These are phyloP conservation scores for Nomada ferruginata DNA, from an alignment of 2,888 invertebrate species.

Conservation along the genomic window DNA sequence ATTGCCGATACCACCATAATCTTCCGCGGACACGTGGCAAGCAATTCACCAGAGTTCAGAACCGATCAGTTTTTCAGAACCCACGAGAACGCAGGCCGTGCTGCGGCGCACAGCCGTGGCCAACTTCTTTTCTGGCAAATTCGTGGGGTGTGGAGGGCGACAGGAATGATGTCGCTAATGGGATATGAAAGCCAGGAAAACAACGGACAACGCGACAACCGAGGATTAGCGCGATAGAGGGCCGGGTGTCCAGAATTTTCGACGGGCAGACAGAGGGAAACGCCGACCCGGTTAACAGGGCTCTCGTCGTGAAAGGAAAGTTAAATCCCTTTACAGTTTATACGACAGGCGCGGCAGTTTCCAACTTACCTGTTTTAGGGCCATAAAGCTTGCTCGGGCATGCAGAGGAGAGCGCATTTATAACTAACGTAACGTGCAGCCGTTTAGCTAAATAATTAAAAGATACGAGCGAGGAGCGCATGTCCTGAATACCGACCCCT, in stretches of 20 bases:
- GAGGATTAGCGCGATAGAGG: constrained; percentile 68
- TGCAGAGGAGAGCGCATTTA: constrained; percentile 78
- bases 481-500: constrained; percentile 54
- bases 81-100: not conserved
- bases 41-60: too few species aligned
- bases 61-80: not conserved
- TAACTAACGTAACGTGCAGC: constrained; percentile 78
- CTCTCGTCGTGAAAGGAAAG: constrained; percentile 79
- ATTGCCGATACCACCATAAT: not conserved
- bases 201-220: constrained; percentile 65
- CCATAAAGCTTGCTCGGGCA: constrained; percentile 78
- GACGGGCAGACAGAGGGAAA: constrained; percentile 70
- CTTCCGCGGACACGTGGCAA: not conserved
- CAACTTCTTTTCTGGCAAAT: constrained; percentile 24
- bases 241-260: constrained; percentile 72
- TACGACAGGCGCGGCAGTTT: constrained; percentile 78
- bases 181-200: constrained; percentile 69
- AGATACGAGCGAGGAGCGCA: constrained; percentile 76
- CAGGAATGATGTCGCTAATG: constrained; percentile 57
- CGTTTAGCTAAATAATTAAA: constrained; percentile 82
- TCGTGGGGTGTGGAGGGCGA: not conserved
- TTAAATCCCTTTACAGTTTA: constrained; percentile 83
- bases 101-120: not conserved
- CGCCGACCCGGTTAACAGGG: constrained; percentile 72
- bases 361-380: constrained; percentile 81